Conservation (phyloP, 2,797 vertebrate genomes). For the Limosa lapponica region DNA sequence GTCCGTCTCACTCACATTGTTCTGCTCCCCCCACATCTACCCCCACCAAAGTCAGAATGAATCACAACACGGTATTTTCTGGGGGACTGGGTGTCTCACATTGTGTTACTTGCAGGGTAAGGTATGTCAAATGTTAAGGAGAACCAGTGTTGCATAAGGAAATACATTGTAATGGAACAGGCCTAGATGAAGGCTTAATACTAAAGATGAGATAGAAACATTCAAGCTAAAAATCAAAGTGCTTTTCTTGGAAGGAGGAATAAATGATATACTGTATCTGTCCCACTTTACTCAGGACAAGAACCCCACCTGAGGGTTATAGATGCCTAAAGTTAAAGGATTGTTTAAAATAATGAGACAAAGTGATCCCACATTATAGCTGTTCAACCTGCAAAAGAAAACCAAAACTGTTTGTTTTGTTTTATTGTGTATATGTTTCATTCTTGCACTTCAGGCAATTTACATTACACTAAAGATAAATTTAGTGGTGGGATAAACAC, state of each 20-base stretch:
- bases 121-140: neutral
- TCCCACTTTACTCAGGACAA: neutral
- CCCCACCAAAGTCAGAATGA: neutral
- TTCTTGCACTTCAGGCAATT: conserved; percentile 16
- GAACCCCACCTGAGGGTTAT: neutral
- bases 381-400: neutral
- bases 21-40: neutral
- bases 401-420: neutral
- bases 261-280: neutral
- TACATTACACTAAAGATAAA: conserved; percentile 1
- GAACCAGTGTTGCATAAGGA: neutral
- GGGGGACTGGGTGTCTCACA: neutral
- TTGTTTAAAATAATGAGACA: neutral
- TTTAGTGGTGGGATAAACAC: neutral
- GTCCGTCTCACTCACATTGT: fast-evolving
- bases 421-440: neutral
- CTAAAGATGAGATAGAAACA: neutral
- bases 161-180: neutral
- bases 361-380: neutral
- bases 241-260: neutral
- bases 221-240: neutral
- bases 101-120: neutral
- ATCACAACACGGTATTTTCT: fast-evolving
- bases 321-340: neutral
- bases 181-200: neutral